Conservation (phyloP, 2,797 vertebrate genomes). For the Botia kubotai region DNA sequence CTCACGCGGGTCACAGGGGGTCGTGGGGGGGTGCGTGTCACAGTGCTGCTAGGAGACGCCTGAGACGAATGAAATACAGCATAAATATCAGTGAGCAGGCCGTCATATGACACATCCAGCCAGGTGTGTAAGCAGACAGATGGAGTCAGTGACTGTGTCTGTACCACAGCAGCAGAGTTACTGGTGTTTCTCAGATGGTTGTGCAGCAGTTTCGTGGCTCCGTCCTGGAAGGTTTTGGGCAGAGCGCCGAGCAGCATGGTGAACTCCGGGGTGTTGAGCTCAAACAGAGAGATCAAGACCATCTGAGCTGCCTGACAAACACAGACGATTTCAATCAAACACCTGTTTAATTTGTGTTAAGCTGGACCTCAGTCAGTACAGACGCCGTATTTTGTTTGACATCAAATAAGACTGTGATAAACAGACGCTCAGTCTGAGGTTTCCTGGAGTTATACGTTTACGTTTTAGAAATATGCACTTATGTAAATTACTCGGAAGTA, state of each 20-base stretch:
- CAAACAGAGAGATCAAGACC: conserved; percentile 94
- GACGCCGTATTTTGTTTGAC: background rate
- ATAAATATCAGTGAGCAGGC: background rate
- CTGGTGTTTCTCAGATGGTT: conserved; percentile 96
- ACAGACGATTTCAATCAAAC: background rate
- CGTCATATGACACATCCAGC: background rate
- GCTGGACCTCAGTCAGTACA: background rate
- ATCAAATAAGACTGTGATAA: background rate
- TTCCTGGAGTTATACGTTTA: too few relatives aligned
- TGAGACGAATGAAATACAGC: conserved; percentile 55
- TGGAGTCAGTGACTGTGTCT: conserved; percentile 32
- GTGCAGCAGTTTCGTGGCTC: conserved; percentile 96
- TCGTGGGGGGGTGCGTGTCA: conserved; percentile 84
- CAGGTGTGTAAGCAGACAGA: background rate
- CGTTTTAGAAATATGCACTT: too few relatives aligned
- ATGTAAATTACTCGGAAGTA: too few relatives aligned
- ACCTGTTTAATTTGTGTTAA: too few relatives aligned
- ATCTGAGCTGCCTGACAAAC: conserved; percentile 89
- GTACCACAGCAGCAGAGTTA: conserved; percentile 82
- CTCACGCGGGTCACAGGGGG: conserved; percentile 89
- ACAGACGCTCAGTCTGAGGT: background rate
- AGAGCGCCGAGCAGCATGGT: conserved; percentile 97
- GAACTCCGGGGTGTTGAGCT: conserved; percentile 98
- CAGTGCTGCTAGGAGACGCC: conserved; percentile 88
- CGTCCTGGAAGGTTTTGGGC: conserved; percentile 99